Percentiles rank a stretch among this genome's conserved stretches.
These are phyloP conservation scores for Ophion obscuratus DNA, from an alignment of 2,888 invertebrate genomes.

Conservation along the genomic window DNA sequence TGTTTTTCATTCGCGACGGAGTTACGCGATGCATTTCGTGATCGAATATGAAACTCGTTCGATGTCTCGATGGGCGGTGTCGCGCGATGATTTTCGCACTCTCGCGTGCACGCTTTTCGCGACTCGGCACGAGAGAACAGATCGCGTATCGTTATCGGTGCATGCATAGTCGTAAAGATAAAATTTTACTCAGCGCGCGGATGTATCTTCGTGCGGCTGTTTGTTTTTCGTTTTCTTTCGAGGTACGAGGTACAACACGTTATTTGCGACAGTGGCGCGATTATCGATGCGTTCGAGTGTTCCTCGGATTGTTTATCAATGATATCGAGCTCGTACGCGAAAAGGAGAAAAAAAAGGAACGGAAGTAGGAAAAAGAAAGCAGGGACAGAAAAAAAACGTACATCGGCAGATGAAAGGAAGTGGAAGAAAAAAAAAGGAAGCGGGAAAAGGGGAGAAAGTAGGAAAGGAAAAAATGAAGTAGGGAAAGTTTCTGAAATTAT, in stretches of 20 bases:
- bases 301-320: neutral
- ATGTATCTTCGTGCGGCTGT: neutral
- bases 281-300: neutral
- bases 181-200: conserved; percentile 3
- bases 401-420: too few species aligned
- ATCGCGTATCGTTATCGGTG: conserved; percentile 29
- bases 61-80: too few species aligned
- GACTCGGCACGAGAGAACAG: neutral
- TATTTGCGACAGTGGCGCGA: conserved; percentile 9
- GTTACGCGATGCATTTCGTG: too few species aligned
- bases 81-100: too few species aligned
- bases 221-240: neutral
- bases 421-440: too few species aligned
- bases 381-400: neutral
- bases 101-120: too few species aligned
- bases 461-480: too few species aligned
- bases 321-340: neutral
- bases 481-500: too few species aligned
- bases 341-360: neutral
- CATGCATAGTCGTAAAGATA: conserved; percentile 41
- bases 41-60: too few species aligned
- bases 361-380: neutral
- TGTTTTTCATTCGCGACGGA: too few species aligned
- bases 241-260: neutral
- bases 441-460: too few species aligned